Conservation (phyloP, 2,797 vertebrate species). For the Siniperca obscura region DNA sequence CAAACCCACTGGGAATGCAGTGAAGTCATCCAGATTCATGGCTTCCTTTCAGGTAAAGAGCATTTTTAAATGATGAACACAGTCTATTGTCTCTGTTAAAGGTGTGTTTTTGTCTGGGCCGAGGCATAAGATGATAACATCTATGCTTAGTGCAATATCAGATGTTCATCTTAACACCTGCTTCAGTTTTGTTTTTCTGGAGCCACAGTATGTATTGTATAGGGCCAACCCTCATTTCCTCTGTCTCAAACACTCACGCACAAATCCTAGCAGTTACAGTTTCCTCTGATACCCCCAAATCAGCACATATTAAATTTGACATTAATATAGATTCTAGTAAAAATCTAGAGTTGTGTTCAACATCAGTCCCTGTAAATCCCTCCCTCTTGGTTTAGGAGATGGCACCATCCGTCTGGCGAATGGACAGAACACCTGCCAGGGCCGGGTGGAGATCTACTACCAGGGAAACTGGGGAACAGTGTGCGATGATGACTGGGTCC, state of each 20-base stretch:
- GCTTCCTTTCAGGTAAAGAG: slow-evolving; percentile 21
- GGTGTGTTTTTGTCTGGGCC: slow-evolving; percentile 51
- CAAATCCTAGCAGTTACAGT: not conserved
- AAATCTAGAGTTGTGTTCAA: not conserved
- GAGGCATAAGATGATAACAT: slow-evolving; percentile 52
- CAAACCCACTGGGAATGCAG: slow-evolving; percentile 28
- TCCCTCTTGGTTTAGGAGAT: slow-evolving; percentile 82
- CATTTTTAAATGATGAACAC: slow-evolving; percentile 54
- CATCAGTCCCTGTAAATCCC: not conserved
- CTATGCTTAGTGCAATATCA: slow-evolving; percentile 41
- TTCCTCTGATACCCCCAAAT: not conserved
- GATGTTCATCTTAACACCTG: slow-evolving; percentile 17
- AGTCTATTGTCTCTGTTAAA: slow-evolving; percentile 55
- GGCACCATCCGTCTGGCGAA: slow-evolving; percentile 90
- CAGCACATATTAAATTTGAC: not conserved
- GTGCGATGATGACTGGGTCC: slow-evolving; percentile 95
- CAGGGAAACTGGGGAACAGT: slow-evolving; percentile 93
- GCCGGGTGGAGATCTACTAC: slow-evolving; percentile 94
- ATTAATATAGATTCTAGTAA: slow-evolving; percentile 16
- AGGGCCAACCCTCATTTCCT: slow-evolving; percentile 7
- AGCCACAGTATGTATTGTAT: slow-evolving; percentile 30
- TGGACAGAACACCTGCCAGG: slow-evolving; percentile 88
- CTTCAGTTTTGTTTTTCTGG: not conserved
- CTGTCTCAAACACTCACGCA: not conserved
- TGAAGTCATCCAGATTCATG: slow-evolving; percentile 21